Conservation (phyloP, 2,888 invertebrate genomes). For the Ophraella communa region DNA sequence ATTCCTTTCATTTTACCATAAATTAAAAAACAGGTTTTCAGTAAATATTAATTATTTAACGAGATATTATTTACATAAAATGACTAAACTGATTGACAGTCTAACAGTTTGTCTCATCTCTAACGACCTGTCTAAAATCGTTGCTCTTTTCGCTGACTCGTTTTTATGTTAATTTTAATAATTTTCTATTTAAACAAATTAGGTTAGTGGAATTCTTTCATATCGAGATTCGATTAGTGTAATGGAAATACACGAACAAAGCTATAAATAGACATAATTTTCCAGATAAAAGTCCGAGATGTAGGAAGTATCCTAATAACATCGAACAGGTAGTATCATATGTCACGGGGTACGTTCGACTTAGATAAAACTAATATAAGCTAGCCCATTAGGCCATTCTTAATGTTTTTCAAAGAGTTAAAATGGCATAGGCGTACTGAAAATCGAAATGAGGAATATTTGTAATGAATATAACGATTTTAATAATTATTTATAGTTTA, state of each 20-base stretch:
- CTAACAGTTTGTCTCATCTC: background rate
- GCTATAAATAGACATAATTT: constrained; percentile 16
- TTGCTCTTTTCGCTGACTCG: background rate
- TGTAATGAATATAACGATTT: no score
- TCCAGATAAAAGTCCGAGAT: constrained; percentile 12
- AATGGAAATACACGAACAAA: constrained; percentile 7
- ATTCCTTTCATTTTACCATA: no score
- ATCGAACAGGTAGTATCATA: constrained; percentile 17
- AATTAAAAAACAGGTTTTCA: background rate
- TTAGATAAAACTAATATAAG: constrained; percentile 15
- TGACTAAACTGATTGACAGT: background rate
- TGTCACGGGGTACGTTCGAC: constrained; percentile 13
- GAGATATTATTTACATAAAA: background rate
- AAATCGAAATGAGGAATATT: no score
- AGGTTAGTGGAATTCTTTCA: constrained; percentile 14
- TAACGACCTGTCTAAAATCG: background rate
- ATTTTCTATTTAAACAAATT: constrained; percentile 15
- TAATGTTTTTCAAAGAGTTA: background rate
- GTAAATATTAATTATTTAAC: background rate
- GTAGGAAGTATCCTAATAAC: constrained; percentile 18
- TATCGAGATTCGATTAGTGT: constrained; percentile 17
- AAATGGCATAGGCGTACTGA: background rate
- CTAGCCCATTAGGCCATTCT: background rate
- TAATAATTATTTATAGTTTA: no score
- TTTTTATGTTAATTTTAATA: background rate